Evolutionary conservation across 1,140 invertebrate genomes (phyloP), one percentile per base, ranked within the genome.

Genomic region (Ylistrum balloti): DNA sequence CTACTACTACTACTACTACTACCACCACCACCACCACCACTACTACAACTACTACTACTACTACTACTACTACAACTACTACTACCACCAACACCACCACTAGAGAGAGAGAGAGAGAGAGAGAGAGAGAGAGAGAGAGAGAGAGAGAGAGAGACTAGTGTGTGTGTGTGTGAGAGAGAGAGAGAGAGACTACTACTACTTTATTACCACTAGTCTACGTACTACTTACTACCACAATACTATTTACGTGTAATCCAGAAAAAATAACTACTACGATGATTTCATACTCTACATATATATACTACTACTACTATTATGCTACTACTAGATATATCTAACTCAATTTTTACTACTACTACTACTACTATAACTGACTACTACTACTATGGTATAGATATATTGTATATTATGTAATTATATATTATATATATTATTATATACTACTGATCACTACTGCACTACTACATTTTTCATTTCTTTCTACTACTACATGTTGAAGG

Each of bases 1-100:
- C 90, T 90, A 90, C 90, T 87, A 91, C 88, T 90, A 90, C 86
- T 87, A 56, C 90, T 90, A 74, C 88, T 87, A 87, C 88, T 87
- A 90, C 88, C 87, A 87, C 88, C 48, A 87, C 90, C 56, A 86
- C 89, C 87, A 90, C 86, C 87, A 89, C 91, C 87, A 87, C 91
- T 74, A 91, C 91, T 91, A 91, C 86, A 33, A 91, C 35, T 87
- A 86, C 88, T 86, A 86, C 90, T 86, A 86, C 48, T 86, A 86
- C 90, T 56, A 34, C 90, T 28, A 87, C 85, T 88, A 33, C 86
- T 90, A 88, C 48, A 0, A 74, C 87, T 85, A 85, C 86, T 22
- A 88, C 87, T 34, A 22, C 87, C 33, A 88, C 87, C 33, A 41
- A 35, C 28, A 41, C 87, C 11, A 48, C 87, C 33, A 88, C 9